Evolutionary conservation across 2,888 invertebrate genomes (phyloP).

Genomic region (Pinctada fucata): DNA sequence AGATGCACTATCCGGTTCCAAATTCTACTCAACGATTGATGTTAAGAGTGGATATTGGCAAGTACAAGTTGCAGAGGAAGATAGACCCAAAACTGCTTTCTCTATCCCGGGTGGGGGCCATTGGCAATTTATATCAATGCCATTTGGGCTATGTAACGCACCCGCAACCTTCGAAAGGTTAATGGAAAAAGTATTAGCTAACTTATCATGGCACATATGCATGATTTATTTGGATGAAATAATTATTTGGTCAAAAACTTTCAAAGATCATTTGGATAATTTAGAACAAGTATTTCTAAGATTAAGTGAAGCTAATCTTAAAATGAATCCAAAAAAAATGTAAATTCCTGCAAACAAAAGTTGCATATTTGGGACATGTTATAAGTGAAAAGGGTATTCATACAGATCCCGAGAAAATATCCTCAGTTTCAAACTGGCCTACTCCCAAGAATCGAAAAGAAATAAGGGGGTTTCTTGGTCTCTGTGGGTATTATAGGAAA

Average conservation of each 20-base stretch:
- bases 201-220: constrained; percentile 3
- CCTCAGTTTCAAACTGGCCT: constrained; percentile 1
- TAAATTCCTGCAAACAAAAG: background rate
- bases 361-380: constrained; percentile 8
- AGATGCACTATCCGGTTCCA: constrained; percentile 1
- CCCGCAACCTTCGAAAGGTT: constrained; percentile 1
- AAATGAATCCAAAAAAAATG: constrained; percentile 23
- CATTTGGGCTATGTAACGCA: constrained; percentile 23
- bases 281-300: constrained; percentile 18
- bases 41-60: constrained; percentile 9
- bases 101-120: background rate
- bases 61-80: background rate
- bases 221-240: constrained; percentile 10
- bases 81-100: constrained; percentile 5
- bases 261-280: constrained; percentile 7
- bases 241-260: constrained; percentile 1
- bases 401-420: constrained; percentile 19
- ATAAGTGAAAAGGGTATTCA: constrained; percentile 10
- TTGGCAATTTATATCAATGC: constrained; percentile 8
- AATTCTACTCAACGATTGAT: background rate
- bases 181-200: background rate
- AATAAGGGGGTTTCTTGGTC: constrained; percentile 15
- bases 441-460: background rate
- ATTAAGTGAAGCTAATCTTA: constrained; percentile 5
- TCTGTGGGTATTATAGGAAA: too few species aligned